A percentile compares a stretch with the other conserved stretches of the same genome.
phyloP scores from a whole-genome alignment of 2,797 vertebrate species.

The Alca torda region DNA sequence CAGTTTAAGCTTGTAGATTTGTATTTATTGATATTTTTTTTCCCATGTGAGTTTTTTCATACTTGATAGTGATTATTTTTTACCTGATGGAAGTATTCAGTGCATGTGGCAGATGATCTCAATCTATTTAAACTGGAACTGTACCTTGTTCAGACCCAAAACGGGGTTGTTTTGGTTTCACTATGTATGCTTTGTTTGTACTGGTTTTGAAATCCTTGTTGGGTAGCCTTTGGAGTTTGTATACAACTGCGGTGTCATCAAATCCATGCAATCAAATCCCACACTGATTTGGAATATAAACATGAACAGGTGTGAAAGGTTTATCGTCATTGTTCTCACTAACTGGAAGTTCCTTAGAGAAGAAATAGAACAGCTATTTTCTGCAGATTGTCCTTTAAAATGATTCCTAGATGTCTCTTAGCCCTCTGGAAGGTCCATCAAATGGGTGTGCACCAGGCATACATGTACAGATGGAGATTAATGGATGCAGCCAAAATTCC shows the following conservation, averaged over 20 bases:
- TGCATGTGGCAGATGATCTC: background rate
- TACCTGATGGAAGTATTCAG: background rate
- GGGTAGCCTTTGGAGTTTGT: background rate
- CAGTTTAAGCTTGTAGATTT: background rate
- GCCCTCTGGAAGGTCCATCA: background rate
- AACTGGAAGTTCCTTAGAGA: background rate
- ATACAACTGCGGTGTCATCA: background rate
- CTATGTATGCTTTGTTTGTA: too few species aligned
- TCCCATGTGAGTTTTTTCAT: background rate
- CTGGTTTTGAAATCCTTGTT: background rate
- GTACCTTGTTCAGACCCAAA: background rate
- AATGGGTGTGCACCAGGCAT: background rate
- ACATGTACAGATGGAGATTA: background rate
- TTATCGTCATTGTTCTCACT: background rate
- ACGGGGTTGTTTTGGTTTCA: background rate
- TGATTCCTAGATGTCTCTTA: background rate
- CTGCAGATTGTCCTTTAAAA: background rate
- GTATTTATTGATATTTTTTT: background rate
- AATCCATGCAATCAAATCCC: background rate
- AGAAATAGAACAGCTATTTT: background rate
- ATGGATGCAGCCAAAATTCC: background rate
- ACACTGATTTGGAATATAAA: background rate
- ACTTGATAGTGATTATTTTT: background rate
- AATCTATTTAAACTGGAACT: background rate
- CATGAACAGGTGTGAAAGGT: background rate